Evolutionary conservation across 2,888 invertebrate species (phyloP).

Genomic region (Machimus rusticus): DNA sequence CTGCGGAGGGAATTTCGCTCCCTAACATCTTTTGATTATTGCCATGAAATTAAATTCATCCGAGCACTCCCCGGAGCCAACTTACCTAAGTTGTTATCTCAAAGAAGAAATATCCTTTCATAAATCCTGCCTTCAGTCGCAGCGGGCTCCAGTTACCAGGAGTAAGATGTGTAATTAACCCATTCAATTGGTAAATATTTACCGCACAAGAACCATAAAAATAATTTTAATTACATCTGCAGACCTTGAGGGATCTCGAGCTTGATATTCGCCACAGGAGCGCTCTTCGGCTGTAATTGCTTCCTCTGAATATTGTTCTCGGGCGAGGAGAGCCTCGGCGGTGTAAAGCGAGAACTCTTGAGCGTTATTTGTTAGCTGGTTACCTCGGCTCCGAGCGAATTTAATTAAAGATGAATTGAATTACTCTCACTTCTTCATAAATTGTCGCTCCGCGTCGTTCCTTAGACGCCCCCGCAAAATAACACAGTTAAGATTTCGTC

Average conservation of each 20-base stretch:
- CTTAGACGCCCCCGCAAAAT: background rate
- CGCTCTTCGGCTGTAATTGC: constrained; percentile 41
- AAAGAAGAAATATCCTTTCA: constrained; percentile 38
- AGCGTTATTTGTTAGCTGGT: constrained; percentile 35
- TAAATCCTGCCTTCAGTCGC: constrained; percentile 28
- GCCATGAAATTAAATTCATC: constrained; percentile 25
- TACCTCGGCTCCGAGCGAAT: constrained; percentile 40
- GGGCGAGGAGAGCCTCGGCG: background rate
- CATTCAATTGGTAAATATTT: constrained; percentile 51
- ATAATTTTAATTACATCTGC: constrained; percentile 51
- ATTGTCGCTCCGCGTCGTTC: constrained; percentile 39
- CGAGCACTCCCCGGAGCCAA: constrained; percentile 42
- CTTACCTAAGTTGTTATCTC: constrained; percentile 46
- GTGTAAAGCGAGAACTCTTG: constrained; percentile 18
- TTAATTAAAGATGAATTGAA: constrained; percentile 45
- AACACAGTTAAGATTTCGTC: constrained; percentile 24
- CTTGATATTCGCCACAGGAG: constrained; percentile 31
- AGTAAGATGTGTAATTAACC: constrained; percentile 49
- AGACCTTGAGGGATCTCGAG: constrained; percentile 40
- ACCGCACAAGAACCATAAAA: constrained; percentile 50
- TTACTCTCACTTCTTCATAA: constrained; percentile 43
- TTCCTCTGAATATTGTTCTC: constrained; percentile 33
- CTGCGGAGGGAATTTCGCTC: background rate
- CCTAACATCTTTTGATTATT: constrained; percentile 22
- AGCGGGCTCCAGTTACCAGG: constrained; percentile 36